phyloP scores from a whole-genome alignment of 2,888 invertebrate species.

The Beris morrisii region DNA sequence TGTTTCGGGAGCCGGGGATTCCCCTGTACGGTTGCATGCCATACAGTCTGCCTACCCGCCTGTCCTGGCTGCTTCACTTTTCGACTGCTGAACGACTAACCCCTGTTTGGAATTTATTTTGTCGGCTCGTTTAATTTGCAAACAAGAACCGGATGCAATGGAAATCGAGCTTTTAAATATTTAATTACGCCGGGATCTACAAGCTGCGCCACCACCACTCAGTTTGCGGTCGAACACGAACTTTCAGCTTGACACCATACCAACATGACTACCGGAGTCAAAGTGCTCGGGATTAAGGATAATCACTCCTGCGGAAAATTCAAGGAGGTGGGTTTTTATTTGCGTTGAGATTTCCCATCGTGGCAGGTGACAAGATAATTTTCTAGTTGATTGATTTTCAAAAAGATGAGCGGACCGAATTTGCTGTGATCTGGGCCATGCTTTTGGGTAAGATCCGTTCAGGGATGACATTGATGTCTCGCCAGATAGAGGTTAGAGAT shows the following conservation, averaged over 20 bases:
- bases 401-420: no score
- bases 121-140: constrained; percentile 32
- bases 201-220: constrained; percentile 2
- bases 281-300: background rate
- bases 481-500: no score
- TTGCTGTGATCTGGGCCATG: no score
- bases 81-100: constrained; percentile 1
- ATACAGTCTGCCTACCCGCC: no score
- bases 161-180: constrained; percentile 32
- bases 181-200: constrained; percentile 23
- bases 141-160: constrained; percentile 28
- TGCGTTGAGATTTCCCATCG: background rate
- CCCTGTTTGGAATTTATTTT: constrained; percentile 23
- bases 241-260: background rate
- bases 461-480: no score
- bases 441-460: no score
- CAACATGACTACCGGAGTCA: background rate
- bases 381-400: constrained; percentile 16
- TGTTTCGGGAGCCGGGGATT: no score
- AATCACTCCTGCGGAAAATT: background rate
- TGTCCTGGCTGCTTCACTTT: background rate
- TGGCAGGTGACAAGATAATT: constrained; percentile 20
- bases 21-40: no score
- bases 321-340: background rate
- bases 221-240: constrained; percentile 15